These are phyloP conservation scores for Perognathus longimembris DNA, from an alignment of 2,113 vertebrate species.

Conservation along the genomic window DNA sequence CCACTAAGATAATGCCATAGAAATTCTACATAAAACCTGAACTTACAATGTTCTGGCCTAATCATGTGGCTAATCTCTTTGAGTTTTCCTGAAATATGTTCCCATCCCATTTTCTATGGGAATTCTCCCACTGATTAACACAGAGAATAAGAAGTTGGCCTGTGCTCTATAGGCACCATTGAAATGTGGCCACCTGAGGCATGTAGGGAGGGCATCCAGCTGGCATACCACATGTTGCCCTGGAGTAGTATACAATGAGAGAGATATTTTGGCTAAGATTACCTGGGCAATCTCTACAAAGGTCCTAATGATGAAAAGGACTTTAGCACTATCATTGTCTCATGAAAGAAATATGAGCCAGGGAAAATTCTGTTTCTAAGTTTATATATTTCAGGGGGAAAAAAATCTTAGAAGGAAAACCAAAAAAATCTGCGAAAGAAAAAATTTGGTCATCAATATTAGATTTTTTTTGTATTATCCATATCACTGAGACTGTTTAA, in stretches of 20 bases:
- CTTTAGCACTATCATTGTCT: constrained; percentile 75
- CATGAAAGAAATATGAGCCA: constrained; percentile 67
- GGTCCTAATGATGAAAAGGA: constrained; percentile 78
- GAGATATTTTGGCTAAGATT: constrained; percentile 81
- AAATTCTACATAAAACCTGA: constrained; percentile 68
- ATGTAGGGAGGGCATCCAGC: constrained; percentile 83
- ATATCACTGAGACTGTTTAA: constrained; percentile 30
- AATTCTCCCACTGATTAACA: constrained; percentile 83
- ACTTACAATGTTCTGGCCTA: constrained; percentile 72
- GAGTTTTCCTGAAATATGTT: constrained; percentile 80
- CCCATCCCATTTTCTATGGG: constrained; percentile 80
- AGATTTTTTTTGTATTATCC: constrained; percentile 38
- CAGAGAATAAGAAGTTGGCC: constrained; percentile 82
- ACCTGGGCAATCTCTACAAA: constrained; percentile 81
- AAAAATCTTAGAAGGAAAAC: constrained; percentile 60
- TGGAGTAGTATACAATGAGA: constrained; percentile 79
- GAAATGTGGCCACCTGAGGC: constrained; percentile 84
- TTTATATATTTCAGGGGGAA: constrained; percentile 49
- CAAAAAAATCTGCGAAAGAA: constrained; percentile 46
- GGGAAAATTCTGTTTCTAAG: constrained; percentile 75
- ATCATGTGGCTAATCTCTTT: constrained; percentile 80
- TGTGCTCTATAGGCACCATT: constrained; percentile 83
- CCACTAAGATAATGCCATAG: constrained; percentile 69
- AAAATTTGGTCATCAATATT: constrained; percentile 23
- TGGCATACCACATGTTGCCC: constrained; percentile 82